Evolutionary conservation across 2,888 invertebrate genomes (phyloP).

Genomic region (Lingula anatina): DNA sequence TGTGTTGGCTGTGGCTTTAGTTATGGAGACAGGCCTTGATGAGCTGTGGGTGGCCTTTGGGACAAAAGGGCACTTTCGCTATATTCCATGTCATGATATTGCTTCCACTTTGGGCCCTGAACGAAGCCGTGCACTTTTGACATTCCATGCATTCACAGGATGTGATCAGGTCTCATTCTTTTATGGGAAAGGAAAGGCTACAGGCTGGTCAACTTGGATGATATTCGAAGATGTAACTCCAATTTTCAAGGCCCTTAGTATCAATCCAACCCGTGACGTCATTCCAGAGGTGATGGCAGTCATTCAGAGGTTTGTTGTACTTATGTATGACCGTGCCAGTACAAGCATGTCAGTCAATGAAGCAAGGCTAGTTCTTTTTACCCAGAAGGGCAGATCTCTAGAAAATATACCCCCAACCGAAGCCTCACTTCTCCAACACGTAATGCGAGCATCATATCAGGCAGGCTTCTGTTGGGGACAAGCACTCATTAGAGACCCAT

Average conservation of each 20-base stretch:
- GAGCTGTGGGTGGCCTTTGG: slow-evolving; percentile 12
- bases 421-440: not conserved
- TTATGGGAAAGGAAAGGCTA: slow-evolving; percentile 2
- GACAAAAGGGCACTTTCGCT: slow-evolving; percentile 3
- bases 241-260: slow-evolving; percentile 5
- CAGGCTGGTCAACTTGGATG: slow-evolving; percentile 7
- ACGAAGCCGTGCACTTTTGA: no score
- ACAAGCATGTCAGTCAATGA: no score
- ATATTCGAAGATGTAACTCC: slow-evolving; percentile 4
- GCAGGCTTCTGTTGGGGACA: not conserved
- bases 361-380: not conserved
- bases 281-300: no score
- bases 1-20: slow-evolving; percentile 5
- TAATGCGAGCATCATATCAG: not conserved
- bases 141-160: slow-evolving; percentile 9
- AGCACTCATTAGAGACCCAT: no score
- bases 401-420: not conserved
- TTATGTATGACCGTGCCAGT: no score
- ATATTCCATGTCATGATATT: slow-evolving; percentile 10
- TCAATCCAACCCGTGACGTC: not conserved
- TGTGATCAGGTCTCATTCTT: slow-evolving; percentile 11
- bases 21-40: slow-evolving; percentile 2
- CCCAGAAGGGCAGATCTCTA: not conserved
- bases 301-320: no score
- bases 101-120: slow-evolving; percentile 1